Base-by-base conservation (phyloP, 2,888 invertebrate species). In the Drosophila birchii region DNA sequence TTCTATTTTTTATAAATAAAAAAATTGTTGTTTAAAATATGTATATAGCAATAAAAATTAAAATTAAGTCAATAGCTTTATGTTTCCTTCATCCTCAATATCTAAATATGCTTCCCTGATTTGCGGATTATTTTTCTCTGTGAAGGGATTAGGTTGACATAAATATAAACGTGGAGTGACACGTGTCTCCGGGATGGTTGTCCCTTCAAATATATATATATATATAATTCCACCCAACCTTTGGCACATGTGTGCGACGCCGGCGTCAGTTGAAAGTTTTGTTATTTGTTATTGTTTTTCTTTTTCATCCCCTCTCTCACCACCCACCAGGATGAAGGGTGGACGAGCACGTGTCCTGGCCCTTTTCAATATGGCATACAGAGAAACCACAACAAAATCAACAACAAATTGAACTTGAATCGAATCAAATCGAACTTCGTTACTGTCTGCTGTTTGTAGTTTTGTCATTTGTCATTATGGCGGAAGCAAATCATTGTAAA, bases 401-500 rank as follows among this genome's bases (percentile, higher is more conserved):
- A 69, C 67, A 41, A 29, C 47, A 68, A 68, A 56, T 68, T 32
- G 56, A 69, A 68, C 36, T 68, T 68, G 41, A 49, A 49, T 64
- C 62, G 43, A 68, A 67, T 55, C 39, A n/a, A 45, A 34, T 39
- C 34, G 34, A 36, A 54, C 32, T 44, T 44, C 36, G 23, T 34
- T 20, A 20, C 23, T 16, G 20, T 8, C 14, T 8, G 32, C 32
- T 16, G 49, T 34, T 8, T 47, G 45, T 47, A 12, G 29, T 14
- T 41, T n/a, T 20, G 45, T 49, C 49, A 47, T 66, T 73, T 57
- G 76, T 67, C 60, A 67, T 74, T 74, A 74, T 60, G 59, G 51
- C 49, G 41, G 62, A 36, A 61, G 82, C 54, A 76, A 76, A 78
- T 81, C 60, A 76, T 76, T 79, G 75, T 73, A 87, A 81, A 87